Evolutionary conservation across 2,113 vertebrate species (phyloP), one percentile per base, ranked within the genome.

Genomic region (Vombatus ursinus): DNA sequence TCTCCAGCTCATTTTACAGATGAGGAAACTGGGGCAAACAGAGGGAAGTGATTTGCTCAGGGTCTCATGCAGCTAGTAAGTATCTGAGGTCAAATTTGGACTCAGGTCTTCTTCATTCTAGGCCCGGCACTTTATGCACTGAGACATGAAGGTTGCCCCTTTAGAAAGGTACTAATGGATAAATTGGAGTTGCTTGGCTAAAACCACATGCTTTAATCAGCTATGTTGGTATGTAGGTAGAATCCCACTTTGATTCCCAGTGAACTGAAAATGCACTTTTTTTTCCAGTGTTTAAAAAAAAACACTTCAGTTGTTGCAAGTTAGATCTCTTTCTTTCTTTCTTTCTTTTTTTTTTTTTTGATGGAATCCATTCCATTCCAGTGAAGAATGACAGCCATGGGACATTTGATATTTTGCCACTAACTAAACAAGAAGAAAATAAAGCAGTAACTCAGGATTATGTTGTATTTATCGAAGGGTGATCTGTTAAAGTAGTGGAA

Each of bases 371-470:
- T 93, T 52, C 96, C 92, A 95, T 93, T 52, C 93, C 92, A 95
- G 50, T 93, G 90, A 91, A 95, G 91, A 68, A 97, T 97, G 97
- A 95, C 91, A 94, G 96, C 96, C 61, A 5, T 94, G 95, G 95
- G 93, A 92, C 93, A 84, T 95, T 97, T 95, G 90, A 95, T 92
- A 94, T 97, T 93, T 68, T n/a, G 24, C 53, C 57, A 90, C 90
- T 57, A 50, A 53, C 92, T 90, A 49, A 95, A 93, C 68, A 90
- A 94, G 96, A 92, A 96, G 61, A 94, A 97, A 91, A 96, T 89
- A 95, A 96, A 97, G 84, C 91, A n/a, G 61, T 77, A 77, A 77
- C 61, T 94, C 53, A 0, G 95, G 94, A 97, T 97, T 96, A 77
- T 50, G 22, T 49, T 92, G 90, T 50, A 68, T 92, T 92, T 84